Base-by-base conservation (phyloP, 2,113 vertebrate genomes). In the Axis porcinus region DNA sequence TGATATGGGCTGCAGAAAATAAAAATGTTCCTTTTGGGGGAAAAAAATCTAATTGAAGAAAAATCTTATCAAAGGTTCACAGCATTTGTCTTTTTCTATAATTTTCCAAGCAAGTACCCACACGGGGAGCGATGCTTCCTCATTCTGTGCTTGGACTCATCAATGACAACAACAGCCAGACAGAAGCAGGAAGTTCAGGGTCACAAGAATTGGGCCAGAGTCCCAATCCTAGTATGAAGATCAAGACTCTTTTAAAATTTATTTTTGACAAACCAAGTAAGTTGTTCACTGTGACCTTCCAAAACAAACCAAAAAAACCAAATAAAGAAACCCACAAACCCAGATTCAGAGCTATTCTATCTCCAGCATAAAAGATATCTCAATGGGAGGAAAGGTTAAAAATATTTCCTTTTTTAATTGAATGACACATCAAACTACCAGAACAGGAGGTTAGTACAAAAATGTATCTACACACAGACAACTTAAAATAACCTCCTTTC, bases 401-500 rank as follows among this genome's bases (percentile, higher is more conserved):
- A 94, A 89, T 79, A 16, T 86, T 96, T 97, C 97, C 88, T 93
- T 91, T 94, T 91, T 57, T 36, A 83, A 94, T 7, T 95, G 64
- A 93, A 92, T 52, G n/a, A 17, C 79, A 86, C 40, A 83, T 94
- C 94, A 97, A 97, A 97, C 89, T 81, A 89, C 6, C 89, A 79
- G 14, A 91, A 86, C 36, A 85, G 87, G 83, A 95, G 43, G 58
- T 87, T 93, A 93, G 67, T 64, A 91, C 17, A 91, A 82, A 86
- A 81, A 90, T 54, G 9, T 13, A 30, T 30, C 50, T 81, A 67
- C n/a, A 94, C 6, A 36, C 30, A 94, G 54, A 55, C 19, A 83
- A 74, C 55, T 96, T 91, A 96, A 96, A 96, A 97, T 96, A 97
- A 85, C n/a, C 14, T 90, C 67, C 54, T 27, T 93, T 95, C 45